Percentiles rank a stretch among this genome's conserved stretches.
Conservation (phyloP, 64 coral and sea anemone species). For the Hydrozoanthus tunicans region DNA sequence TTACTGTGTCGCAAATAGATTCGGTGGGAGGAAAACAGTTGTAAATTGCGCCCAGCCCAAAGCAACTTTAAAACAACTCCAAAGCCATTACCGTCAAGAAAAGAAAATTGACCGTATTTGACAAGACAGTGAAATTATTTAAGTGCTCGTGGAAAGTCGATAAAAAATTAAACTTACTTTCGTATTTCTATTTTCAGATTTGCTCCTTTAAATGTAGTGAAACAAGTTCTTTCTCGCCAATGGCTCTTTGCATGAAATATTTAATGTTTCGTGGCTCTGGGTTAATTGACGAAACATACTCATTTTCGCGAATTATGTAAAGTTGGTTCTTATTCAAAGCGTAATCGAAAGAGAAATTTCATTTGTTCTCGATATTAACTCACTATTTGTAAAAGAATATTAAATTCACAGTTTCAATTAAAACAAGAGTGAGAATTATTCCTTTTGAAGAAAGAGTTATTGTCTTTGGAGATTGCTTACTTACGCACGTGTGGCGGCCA, state of each 20-base stretch:
- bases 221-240: slow-evolving; percentile 7
- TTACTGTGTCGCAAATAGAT: slow-evolving; percentile 30
- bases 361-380: slow-evolving; percentile 57
- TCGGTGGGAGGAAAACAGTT: slow-evolving; percentile 1
- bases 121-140: background rate
- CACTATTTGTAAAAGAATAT: slow-evolving; percentile 46
- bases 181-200: background rate
- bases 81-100: background rate
- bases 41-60: background rate
- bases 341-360: slow-evolving; percentile 49
- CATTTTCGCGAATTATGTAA: slow-evolving; percentile 56
- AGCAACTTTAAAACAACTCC: background rate
- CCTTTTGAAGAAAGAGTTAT: slow-evolving; percentile 50
- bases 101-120: background rate
- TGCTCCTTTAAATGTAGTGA: slow-evolving; percentile 2
- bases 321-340: slow-evolving; percentile 46
- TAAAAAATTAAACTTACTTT: background rate
- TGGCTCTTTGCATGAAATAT: slow-evolving; percentile 25
- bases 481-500: background rate
- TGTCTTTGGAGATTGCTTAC: slow-evolving; percentile 5
- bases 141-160: background rate
- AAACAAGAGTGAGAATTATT: slow-evolving; percentile 38
- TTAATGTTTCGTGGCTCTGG: slow-evolving; percentile 1
- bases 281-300: slow-evolving; percentile 50
- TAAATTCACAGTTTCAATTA: slow-evolving; percentile 58